Base-by-base conservation (phyloP, 2,888 invertebrate species). In the Drosophila mulleri region DNA sequence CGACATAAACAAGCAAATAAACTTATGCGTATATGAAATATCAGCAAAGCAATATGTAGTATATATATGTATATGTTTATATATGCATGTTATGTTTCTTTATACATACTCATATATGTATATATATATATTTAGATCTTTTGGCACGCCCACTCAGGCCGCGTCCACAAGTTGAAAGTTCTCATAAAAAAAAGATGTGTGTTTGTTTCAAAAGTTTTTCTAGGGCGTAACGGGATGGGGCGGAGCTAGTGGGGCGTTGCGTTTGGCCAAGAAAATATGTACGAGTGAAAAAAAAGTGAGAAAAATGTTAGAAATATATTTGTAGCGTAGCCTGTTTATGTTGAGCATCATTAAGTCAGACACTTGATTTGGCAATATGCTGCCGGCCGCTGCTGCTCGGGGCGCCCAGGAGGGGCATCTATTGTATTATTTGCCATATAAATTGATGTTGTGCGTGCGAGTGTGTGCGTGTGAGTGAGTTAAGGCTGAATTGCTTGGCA, bases 341-440 rank as follows among this genome's bases (percentile, higher is more conserved):
- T 89, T 89, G 82, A 81, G 86, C 76, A 75, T 85, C 90, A 89
- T 86, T 88, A 86, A 86, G 78, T 88, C 70, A 89, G 83, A 85
- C 88, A 86, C 83, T 88, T 88, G 88, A 87, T 87, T 87, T 87
- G 83, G 90, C 90, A 87, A 87, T 87, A 54, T 53, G 50, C 39
- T 53, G 35, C 23, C 14, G 23, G 37, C 79, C 61, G 72, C 63
- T 67, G 71, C 47, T 58, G 48, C 11, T 64, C 45, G 37, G 78
- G 45, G 83, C 58, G 61, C 64, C 67, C 71, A 59, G 59, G 60
- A 66, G 60, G 53, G 64, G 65, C 71, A 73, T 62, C 80, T 76
- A 80, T 87, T 84, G 88, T 86, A 85, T 88, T 85, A 86, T 88
- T 89, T 85, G 86, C 76, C 82, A 83, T 87, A 84, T 73, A 89